Evolutionary conservation across 2,113 vertebrate species (phyloP), one percentile per base, ranked within the genome.

Genomic region (Rynchops niger): DNA sequence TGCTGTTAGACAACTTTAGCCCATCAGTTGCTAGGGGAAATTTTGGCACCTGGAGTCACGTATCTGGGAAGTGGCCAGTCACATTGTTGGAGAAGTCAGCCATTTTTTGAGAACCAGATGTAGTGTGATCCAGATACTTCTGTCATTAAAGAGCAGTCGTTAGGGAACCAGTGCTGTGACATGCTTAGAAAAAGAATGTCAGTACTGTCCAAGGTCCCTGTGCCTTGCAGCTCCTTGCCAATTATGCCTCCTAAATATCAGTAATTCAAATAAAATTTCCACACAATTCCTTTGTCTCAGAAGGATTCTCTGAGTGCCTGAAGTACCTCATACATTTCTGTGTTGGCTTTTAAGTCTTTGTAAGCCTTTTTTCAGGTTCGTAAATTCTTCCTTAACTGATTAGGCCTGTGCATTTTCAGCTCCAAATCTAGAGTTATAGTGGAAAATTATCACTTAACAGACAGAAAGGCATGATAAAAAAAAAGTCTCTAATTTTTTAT

Each of bases 91-190:
- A 20, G 2, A n/a, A 61, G 6, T 4, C 16, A 3, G 6, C 2
- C 38, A 11, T 50, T 49, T 59, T 14, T n/a, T 45, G 29, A 69
- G 49, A 80, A 26, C 22, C 59, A 70, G 29, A 47, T 30, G 6
- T 7, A 58, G 29, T 9, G 47, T 17, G 36, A 80, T 23, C 34
- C 81, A 69, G 17, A 65, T 5, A 45, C 26, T 38, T 47, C 40
- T 32, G 1, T 15, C 52, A 47, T 1, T 7, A 40, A 40, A 55
- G 22, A 61, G 11, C n/a, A 29, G 40, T 15, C 1, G 0, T 49
- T 50, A 42, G 30, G 73, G 42, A 85, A 56, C 15, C 22, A 22
- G 26, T 52, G 69, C 40, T 66, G 45, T 34, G 69, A 52, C 65
- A 49, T 0, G 4, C 43, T 50, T 8, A 47, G 27, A 42, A 59